phyloP scores from a whole-genome alignment of 2,113 vertebrate species.

The Urocolius indicus region DNA sequence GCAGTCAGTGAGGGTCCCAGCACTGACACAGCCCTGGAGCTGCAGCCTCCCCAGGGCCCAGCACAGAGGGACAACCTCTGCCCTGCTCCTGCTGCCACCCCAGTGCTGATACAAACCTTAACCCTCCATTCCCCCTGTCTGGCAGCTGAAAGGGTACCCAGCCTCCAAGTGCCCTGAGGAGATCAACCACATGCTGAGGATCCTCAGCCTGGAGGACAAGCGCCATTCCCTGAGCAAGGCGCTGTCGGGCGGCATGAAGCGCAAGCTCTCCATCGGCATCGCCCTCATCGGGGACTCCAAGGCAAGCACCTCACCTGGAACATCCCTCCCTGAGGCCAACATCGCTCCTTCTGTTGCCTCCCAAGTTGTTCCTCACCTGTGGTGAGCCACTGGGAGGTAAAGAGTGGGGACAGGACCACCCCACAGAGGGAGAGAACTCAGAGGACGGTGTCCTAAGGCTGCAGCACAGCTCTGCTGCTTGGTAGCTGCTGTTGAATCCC shows the following conservation, averaged over 20 bases:
- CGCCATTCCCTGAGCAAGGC: constrained; percentile 78
- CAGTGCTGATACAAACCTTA: not conserved
- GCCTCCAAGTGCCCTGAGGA: constrained; percentile 86
- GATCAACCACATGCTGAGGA: constrained; percentile 84
- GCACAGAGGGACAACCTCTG: no score
- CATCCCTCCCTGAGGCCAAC: not conserved
- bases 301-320: constrained; percentile 67
- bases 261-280: constrained; percentile 95
- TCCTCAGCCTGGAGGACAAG: constrained; percentile 90
- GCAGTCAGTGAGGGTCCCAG: no score
- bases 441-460: not conserved
- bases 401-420: not conserved
- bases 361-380: not conserved
- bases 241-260: constrained; percentile 93
- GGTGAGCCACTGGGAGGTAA: not conserved
- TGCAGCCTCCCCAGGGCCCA: no score
- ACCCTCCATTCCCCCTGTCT: not conserved
- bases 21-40: no score
- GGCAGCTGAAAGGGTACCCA: constrained; percentile 90
- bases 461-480: not conserved
- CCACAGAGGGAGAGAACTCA: not conserved
- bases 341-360: not conserved
- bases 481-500: not conserved
- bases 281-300: constrained; percentile 96
- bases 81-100: no score